These are phyloP conservation scores for Enoplosus armatus DNA, from an alignment of 2,797 vertebrate genomes.

Conservation along the genomic window DNA sequence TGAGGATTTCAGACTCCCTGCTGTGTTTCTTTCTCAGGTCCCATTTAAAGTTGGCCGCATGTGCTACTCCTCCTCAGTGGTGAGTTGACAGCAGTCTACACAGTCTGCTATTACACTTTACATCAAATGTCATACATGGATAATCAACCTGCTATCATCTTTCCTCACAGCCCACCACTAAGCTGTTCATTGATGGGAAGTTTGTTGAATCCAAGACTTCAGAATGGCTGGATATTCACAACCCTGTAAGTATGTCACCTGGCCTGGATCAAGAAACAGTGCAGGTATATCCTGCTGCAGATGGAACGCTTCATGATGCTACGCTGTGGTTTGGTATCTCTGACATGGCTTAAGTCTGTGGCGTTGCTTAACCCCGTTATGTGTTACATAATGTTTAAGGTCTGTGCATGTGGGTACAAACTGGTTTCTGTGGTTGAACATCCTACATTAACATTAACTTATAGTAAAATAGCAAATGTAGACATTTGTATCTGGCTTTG, in stretches of 20 bases:
- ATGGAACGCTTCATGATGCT: neutral
- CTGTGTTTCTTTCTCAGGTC: constrained; percentile 75
- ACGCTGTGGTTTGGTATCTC: neutral
- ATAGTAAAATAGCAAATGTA: neutral
- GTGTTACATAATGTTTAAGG: neutral
- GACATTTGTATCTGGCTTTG: neutral
- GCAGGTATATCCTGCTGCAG: neutral
- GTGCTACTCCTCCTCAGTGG: constrained; percentile 87
- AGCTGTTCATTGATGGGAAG: constrained; percentile 97
- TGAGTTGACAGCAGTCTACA: constrained; percentile 73
- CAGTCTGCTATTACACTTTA: neutral
- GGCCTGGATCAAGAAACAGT: neutral
- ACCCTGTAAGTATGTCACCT: constrained; percentile 89
- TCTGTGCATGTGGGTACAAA: neutral
- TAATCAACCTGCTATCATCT: neutral
- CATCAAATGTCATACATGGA: neutral
- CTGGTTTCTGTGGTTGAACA: neutral
- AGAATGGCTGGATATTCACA: constrained; percentile 96
- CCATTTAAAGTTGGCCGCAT: constrained; percentile 73
- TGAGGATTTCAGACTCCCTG: constrained; percentile 10
- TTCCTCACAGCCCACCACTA: constrained; percentile 89
- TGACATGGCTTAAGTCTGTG: neutral
- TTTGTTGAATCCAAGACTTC: constrained; percentile 95
- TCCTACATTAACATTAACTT: too few relatives aligned
- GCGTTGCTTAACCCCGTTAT: constrained; percentile 33